phyloP scores from a whole-genome alignment of 2,113 vertebrate genomes.

The Jaculus jaculus region DNA sequence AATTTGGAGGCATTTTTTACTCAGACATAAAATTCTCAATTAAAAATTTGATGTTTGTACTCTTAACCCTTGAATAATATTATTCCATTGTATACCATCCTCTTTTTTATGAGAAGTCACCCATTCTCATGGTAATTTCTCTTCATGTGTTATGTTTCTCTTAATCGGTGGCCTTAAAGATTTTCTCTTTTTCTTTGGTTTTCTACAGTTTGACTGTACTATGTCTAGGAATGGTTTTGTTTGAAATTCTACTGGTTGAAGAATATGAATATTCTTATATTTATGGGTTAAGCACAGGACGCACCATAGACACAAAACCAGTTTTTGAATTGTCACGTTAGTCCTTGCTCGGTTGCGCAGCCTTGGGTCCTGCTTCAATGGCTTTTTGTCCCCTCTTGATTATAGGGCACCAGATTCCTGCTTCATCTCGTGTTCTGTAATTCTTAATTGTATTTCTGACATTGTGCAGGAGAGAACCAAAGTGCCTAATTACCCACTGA shows the following conservation, averaged over 20 bases:
- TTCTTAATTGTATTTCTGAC: constrained; percentile 68
- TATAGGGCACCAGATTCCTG: background rate
- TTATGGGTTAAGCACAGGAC: background rate
- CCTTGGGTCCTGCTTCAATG: constrained; percentile 1
- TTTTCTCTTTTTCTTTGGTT: background rate
- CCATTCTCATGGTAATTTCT: background rate
- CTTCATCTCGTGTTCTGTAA: constrained; percentile 49
- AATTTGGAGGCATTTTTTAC: constrained; percentile 20
- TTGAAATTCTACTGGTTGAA: background rate
- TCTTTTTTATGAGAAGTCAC: background rate
- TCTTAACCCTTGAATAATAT: background rate
- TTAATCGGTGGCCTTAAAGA: background rate
- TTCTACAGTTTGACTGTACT: background rate
- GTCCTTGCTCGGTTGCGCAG: background rate
- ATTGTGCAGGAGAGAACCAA: constrained; percentile 17
- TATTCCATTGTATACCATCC: background rate
- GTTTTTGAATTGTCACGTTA: background rate
- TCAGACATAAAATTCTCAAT: background rate
- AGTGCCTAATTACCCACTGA: constrained; percentile 37
- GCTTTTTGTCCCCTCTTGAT: background rate
- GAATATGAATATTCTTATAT: background rate
- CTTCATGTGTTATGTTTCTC: background rate
- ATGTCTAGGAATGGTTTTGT: background rate
- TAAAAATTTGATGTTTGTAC: background rate
- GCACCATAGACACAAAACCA: no score